Percentiles rank a stretch among this genome's conserved stretches.
Conservation (phyloP, 2,888 invertebrate genomes). For the Pocota personata region DNA sequence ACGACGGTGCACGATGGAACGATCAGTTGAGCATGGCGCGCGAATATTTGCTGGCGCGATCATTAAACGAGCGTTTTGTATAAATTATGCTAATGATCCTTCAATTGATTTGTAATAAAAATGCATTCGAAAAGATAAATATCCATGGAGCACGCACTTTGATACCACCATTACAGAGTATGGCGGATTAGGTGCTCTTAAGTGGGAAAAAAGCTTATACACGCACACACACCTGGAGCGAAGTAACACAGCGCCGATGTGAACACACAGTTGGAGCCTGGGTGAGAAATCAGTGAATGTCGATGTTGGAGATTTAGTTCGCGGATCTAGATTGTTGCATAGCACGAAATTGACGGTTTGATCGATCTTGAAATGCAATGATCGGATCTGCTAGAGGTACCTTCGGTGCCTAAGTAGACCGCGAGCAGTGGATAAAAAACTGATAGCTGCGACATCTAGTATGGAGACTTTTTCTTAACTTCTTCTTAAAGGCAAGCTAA, state of each 20-base stretch:
- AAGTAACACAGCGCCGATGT: neutral
- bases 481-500: no score
- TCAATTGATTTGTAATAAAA: conserved; percentile 84
- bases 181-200: conserved; percentile 43
- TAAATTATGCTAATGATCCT: conserved; percentile 83
- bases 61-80: conserved; percentile 83
- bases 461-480: no score
- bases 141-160: conserved; percentile 82
- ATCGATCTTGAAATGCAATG: no score
- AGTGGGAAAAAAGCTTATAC: conserved; percentile 34
- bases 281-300: conserved; percentile 42
- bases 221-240: neutral
- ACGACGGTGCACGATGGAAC: conserved; percentile 8
- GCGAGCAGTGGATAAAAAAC: no score
- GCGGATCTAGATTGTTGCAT: conserved; percentile 21
- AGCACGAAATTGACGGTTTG: neutral
- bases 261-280: conserved; percentile 20
- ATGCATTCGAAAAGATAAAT: conserved; percentile 82
- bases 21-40: conserved; percentile 52
- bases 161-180: conserved; percentile 49
- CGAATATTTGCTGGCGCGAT: conserved; percentile 78
- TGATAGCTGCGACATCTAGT: no score
- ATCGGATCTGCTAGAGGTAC: no score
- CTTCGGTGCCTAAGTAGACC: no score
- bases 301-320: conserved; percentile 51